A percentile compares a stretch with the other conserved stretches of the same genome.
These are phyloP conservation scores for Tetragnatha versicolor DNA, from an alignment of 1,140 invertebrate species.

Conservation along the genomic window DNA sequence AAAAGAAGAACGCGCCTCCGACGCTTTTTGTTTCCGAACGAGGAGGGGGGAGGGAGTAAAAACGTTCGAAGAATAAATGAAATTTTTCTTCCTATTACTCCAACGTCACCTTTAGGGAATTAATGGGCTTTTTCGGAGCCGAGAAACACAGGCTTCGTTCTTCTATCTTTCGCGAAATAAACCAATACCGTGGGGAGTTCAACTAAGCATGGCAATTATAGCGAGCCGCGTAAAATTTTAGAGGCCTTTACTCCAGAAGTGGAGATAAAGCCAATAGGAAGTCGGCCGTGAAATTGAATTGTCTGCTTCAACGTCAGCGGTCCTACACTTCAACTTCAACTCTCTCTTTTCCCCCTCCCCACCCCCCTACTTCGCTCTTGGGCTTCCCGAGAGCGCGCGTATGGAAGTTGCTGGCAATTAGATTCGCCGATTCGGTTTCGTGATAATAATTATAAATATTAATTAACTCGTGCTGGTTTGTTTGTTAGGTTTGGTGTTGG, in stretches of 20 bases:
- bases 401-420: too few species aligned
- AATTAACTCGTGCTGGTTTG: too few species aligned
- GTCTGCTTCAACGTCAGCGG: constrained; percentile 52
- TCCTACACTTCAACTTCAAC: constrained; percentile 48
- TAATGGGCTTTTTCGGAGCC: constrained; percentile 50
- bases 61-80: constrained; percentile 54
- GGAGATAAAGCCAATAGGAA: constrained; percentile 46
- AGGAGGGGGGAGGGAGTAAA: neutral
- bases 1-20: constrained; percentile 31
- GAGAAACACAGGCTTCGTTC: constrained; percentile 35
- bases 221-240: constrained; percentile 55
- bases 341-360: neutral
- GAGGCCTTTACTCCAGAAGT: constrained; percentile 30
- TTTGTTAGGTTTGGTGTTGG: too few species aligned
- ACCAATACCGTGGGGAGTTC: constrained; percentile 51
- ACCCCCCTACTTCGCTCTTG: neutral
- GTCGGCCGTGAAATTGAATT: constrained; percentile 54
- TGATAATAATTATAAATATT: too few species aligned
- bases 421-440: too few species aligned
- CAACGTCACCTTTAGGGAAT: constrained; percentile 52
- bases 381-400: neutral
- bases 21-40: constrained; percentile 30
- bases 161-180: constrained; percentile 33
- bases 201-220: constrained; percentile 55
- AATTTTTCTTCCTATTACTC: constrained; percentile 54